Conservation (phyloP, 2,797 vertebrate species). For the Luscinia megarhynchos region DNA sequence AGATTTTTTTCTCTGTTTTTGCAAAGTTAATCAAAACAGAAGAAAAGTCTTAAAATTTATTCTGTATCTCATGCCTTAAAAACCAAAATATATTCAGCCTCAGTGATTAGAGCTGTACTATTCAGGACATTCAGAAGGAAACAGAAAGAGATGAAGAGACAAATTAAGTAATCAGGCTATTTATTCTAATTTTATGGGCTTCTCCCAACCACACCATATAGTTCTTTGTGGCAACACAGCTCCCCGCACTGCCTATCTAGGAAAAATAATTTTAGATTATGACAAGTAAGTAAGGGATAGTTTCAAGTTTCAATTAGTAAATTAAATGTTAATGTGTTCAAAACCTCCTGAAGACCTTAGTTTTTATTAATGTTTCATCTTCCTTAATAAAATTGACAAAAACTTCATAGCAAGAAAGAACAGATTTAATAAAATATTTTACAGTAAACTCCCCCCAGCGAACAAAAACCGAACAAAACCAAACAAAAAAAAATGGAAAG, state of each 20-base stretch:
- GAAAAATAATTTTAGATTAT: background rate
- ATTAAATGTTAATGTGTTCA: background rate
- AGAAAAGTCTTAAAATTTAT: background rate
- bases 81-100: background rate
- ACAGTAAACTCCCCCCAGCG: rapidly evolving
- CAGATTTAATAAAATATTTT: background rate
- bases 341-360: background rate
- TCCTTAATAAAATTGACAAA: background rate
- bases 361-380: background rate
- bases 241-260: background rate
- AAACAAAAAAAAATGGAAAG: background rate
- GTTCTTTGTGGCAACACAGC: background rate
- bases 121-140: background rate
- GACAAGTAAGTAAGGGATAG: background rate
- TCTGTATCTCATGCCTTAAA: background rate
- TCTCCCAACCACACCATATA: background rate
- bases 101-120: background rate
- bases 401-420: background rate
- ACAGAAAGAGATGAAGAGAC: background rate
- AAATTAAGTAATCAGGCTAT: background rate
- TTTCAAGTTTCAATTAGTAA: background rate
- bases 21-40: background rate
- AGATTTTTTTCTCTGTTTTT: background rate
- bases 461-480: background rate
- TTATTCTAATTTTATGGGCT: background rate